Evolutionary conservation across 2,113 vertebrate species (phyloP), one percentile per base, ranked within the genome.

Genomic region (Anser cygnoides): DNA sequence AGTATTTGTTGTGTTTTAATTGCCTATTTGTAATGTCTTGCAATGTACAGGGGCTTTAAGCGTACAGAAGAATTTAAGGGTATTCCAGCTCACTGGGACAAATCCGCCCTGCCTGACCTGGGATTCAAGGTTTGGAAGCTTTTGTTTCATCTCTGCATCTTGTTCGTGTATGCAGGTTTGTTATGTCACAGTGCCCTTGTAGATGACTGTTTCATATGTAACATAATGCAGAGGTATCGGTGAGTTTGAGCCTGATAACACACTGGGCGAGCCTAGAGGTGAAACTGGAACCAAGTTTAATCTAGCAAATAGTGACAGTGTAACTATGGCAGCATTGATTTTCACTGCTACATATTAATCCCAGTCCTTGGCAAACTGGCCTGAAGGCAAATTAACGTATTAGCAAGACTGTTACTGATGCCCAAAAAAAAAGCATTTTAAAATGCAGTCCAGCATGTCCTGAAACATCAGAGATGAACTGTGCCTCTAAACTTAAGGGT

Each of bases 1-100:
- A 49, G 43, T 9, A 55, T 89, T 76, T 41, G 12, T 37, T 80
- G 88, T 71, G 57, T 44, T 89, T 86, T 77, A 67, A 59, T 84
- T 78, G 19, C 26, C 20, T 89, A 0, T 87, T 68, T 87, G 10
- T 82, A 68, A 68, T 93, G 58, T 95, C 21, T 92, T 77, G 21
- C 93, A 63, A 93, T 75, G 10, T 75, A 41, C 90, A 98, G 98
- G 50, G 88, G 74, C 6, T 41, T 88, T 90, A 97, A 95, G 54
- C 55, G 28, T 73, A 59, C 79, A 43, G 94, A 76, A 85, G 57
- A 21, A 12, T 79, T 94, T 19, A 96, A 84, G 96, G 70, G 66
- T 52, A 83, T 99, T 90, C 99, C 99, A 82, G 11, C 97, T n/a
- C 75, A 99, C 80, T 99, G 99, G 99, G 98, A 99, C 95, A 98